phyloP scores from a whole-genome alignment of 2,113 vertebrate genomes.

The Fregetta grallaria region DNA sequence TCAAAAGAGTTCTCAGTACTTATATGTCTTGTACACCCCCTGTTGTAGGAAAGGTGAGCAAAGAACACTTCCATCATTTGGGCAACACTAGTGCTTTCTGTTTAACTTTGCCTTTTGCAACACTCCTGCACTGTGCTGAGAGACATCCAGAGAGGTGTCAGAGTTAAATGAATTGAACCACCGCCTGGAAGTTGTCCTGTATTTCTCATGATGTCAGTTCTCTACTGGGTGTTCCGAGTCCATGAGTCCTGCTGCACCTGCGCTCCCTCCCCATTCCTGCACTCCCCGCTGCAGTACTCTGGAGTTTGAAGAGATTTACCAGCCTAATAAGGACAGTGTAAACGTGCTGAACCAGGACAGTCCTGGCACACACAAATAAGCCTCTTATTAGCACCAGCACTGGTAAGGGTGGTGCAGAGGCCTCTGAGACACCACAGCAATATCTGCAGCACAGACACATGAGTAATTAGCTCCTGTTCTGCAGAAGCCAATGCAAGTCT shows the following conservation, averaged over 20 bases:
- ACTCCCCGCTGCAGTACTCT: no score
- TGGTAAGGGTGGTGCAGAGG: background rate
- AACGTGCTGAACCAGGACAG: background rate
- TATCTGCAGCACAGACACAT: background rate
- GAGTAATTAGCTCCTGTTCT: background rate
- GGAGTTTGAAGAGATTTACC: background rate
- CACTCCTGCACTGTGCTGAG: background rate
- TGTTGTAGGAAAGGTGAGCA: background rate
- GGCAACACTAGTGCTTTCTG: background rate
- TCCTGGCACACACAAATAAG: rapidly evolving
- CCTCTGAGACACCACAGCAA: background rate
- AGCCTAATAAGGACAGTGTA: background rate
- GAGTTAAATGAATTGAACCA: background rate
- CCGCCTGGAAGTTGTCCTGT: background rate
- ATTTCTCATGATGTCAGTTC: background rate
- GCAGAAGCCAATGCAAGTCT: background rate
- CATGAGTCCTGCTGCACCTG: background rate
- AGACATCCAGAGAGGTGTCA: rapidly evolving
- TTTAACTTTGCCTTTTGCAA: background rate
- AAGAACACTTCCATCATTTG: background rate
- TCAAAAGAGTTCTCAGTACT: background rate
- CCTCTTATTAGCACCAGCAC: background rate
- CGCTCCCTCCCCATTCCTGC: background rate
- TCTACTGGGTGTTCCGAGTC: background rate
- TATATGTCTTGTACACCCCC: rapidly evolving